Evolutionary conservation across 2,888 invertebrate genomes (phyloP), one percentile per base, ranked within the genome.

Genomic region (Nemurella pictetii): DNA sequence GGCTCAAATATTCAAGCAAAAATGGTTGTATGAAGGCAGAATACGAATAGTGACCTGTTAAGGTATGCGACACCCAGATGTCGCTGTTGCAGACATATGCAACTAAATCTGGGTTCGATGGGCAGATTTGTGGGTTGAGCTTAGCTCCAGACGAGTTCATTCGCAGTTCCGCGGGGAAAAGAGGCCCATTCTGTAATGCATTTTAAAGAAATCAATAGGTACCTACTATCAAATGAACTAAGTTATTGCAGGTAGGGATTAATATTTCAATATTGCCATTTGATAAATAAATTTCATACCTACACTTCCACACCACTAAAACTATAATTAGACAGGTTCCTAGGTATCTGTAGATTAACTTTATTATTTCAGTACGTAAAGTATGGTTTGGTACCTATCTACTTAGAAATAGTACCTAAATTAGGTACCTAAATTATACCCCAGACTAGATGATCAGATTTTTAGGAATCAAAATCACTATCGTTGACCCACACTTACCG

Each of bases 61-160:
- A 86, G 30, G 94, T 92, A 88, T 95, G 93, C 4, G 96, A 95
- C 28, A 98, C 94, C 95, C 98, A 98, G 86, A 99, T 93, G 91
- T 99, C 98, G 81, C 96, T 95, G 85, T 96, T 94, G 87, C 96
- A 96, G 20, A 98, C 95, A 91, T 97, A 98, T 0, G 98, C 98
- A 84, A 98, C 95, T 84, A 99, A 92, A 89, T 96, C 94, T 30
- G 94, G 92, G 89, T 96, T 94, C 86, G 93, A 92, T 0, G 97
- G 97, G 88, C 97, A 97, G 87, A 97, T 95, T 91, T 96, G 95
- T 0, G 96, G 96, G 89, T 95, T 95, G 85, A 97, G 90, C 87
- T 95, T 94, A 9, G 95, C 94, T 88, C 94, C 94, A 81, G 93
- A 92, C 27, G 92, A 91, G 77, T 92, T 92, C 89, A 94, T 94